phyloP scores from a whole-genome alignment of 2,888 invertebrate species.

The Steromphala cineraria region DNA sequence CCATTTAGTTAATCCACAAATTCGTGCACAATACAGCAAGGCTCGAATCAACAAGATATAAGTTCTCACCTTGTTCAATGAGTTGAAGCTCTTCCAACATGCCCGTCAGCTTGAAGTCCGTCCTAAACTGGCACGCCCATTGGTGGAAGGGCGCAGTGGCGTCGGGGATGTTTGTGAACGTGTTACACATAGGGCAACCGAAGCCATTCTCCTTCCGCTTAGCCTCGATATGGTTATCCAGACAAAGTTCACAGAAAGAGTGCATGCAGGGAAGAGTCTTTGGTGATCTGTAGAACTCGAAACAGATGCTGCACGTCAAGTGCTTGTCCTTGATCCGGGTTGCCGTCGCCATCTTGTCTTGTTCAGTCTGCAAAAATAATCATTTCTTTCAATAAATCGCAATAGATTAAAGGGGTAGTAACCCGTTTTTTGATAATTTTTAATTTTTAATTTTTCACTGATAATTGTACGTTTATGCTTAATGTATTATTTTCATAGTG shows the following conservation, averaged over 20 bases:
- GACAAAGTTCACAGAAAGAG: neutral
- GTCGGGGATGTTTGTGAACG: neutral
- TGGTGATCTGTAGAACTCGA: neutral
- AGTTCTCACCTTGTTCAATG: neutral
- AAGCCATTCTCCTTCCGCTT: neutral
- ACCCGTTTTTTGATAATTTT: no score
- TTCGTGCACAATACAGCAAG: no score
- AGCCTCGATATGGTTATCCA: neutral
- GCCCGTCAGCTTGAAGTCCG: neutral
- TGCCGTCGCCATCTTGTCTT: neutral
- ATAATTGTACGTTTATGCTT: no score
- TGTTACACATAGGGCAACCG: neutral
- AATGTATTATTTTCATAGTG: no score
- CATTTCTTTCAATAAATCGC: no score
- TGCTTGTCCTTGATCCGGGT: neutral
- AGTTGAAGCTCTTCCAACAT: neutral
- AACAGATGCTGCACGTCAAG: neutral
- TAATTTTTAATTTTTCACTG: no score
- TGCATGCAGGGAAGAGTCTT: neutral
- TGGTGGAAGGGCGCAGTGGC: neutral
- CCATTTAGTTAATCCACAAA: no score
- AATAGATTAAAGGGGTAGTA: no score
- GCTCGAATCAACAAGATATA: no score
- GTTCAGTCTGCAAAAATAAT: neutral
- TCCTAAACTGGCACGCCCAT: neutral